Evolutionary conservation across 53 echinoderm and acorn worm genomes (phyloP).

Genomic region (Stichopus horrens): DNA sequence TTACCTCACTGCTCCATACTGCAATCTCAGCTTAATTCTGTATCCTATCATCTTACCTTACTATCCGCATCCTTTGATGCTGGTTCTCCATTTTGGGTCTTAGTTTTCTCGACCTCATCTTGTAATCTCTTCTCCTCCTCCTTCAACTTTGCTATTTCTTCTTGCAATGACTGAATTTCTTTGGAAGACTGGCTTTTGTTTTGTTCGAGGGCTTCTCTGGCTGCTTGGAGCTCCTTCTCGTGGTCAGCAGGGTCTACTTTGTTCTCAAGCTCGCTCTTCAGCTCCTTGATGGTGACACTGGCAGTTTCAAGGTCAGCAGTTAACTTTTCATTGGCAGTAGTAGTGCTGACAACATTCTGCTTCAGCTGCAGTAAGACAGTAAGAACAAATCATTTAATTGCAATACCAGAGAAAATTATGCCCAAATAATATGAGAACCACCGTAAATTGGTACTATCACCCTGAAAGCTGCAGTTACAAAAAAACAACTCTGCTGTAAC

Average conservation of each 20-base stretch:
- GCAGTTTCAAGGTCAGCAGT: constrained; percentile 65
- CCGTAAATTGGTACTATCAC: no score
- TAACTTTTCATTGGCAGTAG: constrained; percentile 60
- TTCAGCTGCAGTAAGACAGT: constrained; percentile 53
- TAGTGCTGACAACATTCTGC: constrained; percentile 51
- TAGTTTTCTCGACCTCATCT: constrained; percentile 44
- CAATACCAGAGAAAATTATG: background rate
- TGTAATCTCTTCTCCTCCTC: constrained; percentile 21
- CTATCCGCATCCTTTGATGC: background rate
- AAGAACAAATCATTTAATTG: background rate
- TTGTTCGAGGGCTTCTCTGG: constrained; percentile 58
- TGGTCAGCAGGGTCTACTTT: constrained; percentile 25
- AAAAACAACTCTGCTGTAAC: background rate
- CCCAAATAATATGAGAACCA: background rate
- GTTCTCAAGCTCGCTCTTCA: constrained; percentile 28
- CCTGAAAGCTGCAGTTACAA: background rate
- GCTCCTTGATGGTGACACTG: constrained; percentile 50
- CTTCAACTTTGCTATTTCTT: constrained; percentile 23
- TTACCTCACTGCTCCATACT: no score
- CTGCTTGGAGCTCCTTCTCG: constrained; percentile 57
- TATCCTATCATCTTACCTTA: background rate
- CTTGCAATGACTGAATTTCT: background rate
- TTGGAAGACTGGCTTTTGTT: constrained; percentile 25
- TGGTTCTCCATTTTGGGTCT: constrained; percentile 9
- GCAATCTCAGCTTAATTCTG: background rate